phyloP scores from a whole-genome alignment of 2,797 vertebrate genomes.

The Mionectes olivaceus region DNA sequence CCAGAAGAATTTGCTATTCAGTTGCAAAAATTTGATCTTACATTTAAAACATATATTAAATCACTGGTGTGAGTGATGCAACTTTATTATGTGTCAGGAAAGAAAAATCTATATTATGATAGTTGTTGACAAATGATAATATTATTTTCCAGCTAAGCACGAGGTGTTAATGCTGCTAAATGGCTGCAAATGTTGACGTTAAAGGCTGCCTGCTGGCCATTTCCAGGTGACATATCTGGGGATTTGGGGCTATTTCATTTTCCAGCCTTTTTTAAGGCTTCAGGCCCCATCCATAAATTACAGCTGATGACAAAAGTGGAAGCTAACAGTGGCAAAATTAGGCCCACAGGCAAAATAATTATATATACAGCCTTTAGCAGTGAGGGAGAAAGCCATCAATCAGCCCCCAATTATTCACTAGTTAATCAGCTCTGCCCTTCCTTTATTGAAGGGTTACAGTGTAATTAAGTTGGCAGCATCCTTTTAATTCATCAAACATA shows the following conservation, averaged over 20 bases:
- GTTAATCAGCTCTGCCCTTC: conserved; percentile 89
- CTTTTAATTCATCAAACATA: conserved; percentile 91
- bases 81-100: conserved; percentile 63
- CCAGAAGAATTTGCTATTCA: conserved; percentile 10
- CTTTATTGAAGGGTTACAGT: conserved; percentile 91
- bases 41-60: conserved; percentile 61
- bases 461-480: conserved; percentile 91
- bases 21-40: conserved; percentile 40
- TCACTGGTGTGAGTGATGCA: conserved; percentile 70
- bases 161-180: conserved; percentile 75
- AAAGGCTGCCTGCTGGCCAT: conserved; percentile 76
- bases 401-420: conserved; percentile 88
- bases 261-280: conserved; percentile 74
- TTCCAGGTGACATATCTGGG: conserved; percentile 78
- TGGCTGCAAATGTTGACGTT: conserved; percentile 72
- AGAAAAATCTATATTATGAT: conserved; percentile 73
- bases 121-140: conserved; percentile 77
- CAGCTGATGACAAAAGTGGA: conserved; percentile 84
- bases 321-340: conserved; percentile 86
- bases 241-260: conserved; percentile 76
- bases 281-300: conserved; percentile 84
- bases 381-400: conserved; percentile 87
- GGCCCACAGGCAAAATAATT: conserved; percentile 89
- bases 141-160: conserved; percentile 68
- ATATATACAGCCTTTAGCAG: conserved; percentile 86